These are phyloP conservation scores for Sussaba pulchella DNA, from an alignment of 2,888 invertebrate genomes.

Conservation along the genomic window DNA sequence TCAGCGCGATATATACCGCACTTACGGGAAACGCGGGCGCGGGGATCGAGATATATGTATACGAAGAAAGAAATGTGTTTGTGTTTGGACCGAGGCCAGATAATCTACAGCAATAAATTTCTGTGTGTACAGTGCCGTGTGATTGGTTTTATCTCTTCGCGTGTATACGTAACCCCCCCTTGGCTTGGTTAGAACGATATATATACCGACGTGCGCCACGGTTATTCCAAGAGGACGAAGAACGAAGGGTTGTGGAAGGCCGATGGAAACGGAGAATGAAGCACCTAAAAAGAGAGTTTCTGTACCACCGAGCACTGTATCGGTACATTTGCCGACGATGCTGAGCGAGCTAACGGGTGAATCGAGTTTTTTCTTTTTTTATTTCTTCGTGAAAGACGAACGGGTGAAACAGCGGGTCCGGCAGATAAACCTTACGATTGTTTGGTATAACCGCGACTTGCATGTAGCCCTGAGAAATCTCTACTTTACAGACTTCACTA, in stretches of 20 bases:
- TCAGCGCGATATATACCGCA: conserved; percentile 18
- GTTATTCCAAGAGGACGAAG: conserved; percentile 41
- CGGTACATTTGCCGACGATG: conserved; percentile 46
- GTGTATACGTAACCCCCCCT: conserved; percentile 68
- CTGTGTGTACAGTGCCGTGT: conserved; percentile 81
- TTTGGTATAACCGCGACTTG: conserved; percentile 21
- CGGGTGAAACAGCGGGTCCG: conserved; percentile 15
- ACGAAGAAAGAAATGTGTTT: conserved; percentile 80
- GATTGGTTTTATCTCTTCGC: conserved; percentile 82
- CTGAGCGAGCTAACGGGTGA: background rate
- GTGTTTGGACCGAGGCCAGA: conserved; percentile 82
- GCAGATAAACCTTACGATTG: conserved; percentile 24
- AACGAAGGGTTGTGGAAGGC: conserved; percentile 44
- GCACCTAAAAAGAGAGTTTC: conserved; percentile 54
- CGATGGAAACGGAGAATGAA: conserved; percentile 49
- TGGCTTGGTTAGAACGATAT: conserved; percentile 47
- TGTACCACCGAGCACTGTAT: conserved; percentile 22
- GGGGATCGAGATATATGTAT: conserved; percentile 32
- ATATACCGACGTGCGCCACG: conserved; percentile 20
- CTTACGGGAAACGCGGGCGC: conserved; percentile 2
- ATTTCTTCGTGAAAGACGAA: conserved; percentile 18
- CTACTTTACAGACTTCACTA: conserved; percentile 75
- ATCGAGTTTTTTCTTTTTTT: background rate
- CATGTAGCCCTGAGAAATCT: conserved; percentile 74
- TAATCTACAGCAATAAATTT: conserved; percentile 83